Conservation (phyloP, 1,140 invertebrate species). For the Harlomillsia oculata region DNA sequence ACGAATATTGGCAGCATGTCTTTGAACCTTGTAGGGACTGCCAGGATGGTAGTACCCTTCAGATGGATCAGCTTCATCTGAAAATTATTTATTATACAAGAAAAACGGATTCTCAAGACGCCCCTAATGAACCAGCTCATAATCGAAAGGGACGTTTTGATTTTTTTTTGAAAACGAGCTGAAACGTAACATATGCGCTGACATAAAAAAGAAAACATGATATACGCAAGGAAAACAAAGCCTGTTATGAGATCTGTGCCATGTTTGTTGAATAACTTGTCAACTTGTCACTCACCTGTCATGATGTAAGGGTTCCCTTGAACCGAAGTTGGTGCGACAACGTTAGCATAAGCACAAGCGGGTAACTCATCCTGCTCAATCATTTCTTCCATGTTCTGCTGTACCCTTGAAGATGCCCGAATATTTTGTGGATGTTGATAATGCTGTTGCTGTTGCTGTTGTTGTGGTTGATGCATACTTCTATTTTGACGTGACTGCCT, state of each 20-base stretch:
- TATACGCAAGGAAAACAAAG: no score
- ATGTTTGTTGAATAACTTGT: no score
- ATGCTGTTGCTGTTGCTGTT: slow-evolving; percentile 10
- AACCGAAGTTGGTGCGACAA: neutral
- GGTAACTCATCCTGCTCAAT: slow-evolving; percentile 26
- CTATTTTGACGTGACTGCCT: neutral
- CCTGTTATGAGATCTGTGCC: no score
- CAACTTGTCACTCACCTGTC: neutral
- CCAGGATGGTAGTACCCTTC: slow-evolving; percentile 45
- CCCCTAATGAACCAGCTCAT: neutral
- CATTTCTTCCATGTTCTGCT: slow-evolving; percentile 10
- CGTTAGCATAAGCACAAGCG: slow-evolving; percentile 26
- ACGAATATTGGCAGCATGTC: slow-evolving; percentile 82
- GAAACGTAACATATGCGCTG: neutral
- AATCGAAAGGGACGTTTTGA: neutral
- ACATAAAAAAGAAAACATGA: no score
- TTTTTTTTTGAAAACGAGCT: neutral
- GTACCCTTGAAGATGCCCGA: neutral
- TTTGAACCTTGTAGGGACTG: slow-evolving; percentile 72
- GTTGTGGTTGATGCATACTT: neutral
- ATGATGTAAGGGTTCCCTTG: slow-evolving; percentile 3
- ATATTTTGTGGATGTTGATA: neutral
- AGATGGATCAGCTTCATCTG: slow-evolving; percentile 6
- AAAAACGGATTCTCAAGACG: neutral
- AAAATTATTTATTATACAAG: neutral